Evolutionary conservation across 1,140 invertebrate genomes (phyloP), one percentile per base, ranked within the genome.

Genomic region (Trachelipus rathkii): DNA sequence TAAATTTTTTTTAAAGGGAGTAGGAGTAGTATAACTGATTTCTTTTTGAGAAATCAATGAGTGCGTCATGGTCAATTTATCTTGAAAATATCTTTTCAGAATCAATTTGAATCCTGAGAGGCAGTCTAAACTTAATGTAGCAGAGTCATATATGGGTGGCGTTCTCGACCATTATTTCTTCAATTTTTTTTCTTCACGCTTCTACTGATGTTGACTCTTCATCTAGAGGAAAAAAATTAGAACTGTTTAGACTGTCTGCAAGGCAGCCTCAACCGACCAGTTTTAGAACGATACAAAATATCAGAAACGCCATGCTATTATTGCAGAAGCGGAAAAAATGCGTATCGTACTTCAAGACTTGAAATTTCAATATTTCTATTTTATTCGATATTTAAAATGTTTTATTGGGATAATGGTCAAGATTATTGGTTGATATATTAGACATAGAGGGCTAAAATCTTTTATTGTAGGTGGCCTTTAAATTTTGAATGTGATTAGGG

Each of bases 321-420:
- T 95, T 45, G 94, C 92, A 0, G 91, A 96, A 83, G 90, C 91
- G 78, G 92, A 94, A 82, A 90, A 88, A 23, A 87, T 86, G 87
- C 73, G 13, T 10, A 44, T 10, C 6, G n/a, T n/a, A n/a, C n/a
- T n/a, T n/a, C 33, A 6, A 33, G 33, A 1, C 33, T 6, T n/a
- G n/a, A 33, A 33, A 33, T 33, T 33, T 33, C 33, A 33, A 6
- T 33, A 33, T 33, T 33, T 33, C 33, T 33, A n/a, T 33, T 6
- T 33, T 33, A 1, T 33, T 33, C 33, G 6, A n/a, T n/a, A 33
- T 6, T 33, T 33, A 6, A 33, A 33, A 33, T 33, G 6, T 33
- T 33, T 33, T 33, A 33, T n/a, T 33, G 33, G 6, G 33, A 3
- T 1, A 33, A 33, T 33, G 33, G 6, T 3, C 6, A 33, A 1